Evolutionary conservation across 2,888 invertebrate species (phyloP).

Genomic region (Netelia virgata): DNA sequence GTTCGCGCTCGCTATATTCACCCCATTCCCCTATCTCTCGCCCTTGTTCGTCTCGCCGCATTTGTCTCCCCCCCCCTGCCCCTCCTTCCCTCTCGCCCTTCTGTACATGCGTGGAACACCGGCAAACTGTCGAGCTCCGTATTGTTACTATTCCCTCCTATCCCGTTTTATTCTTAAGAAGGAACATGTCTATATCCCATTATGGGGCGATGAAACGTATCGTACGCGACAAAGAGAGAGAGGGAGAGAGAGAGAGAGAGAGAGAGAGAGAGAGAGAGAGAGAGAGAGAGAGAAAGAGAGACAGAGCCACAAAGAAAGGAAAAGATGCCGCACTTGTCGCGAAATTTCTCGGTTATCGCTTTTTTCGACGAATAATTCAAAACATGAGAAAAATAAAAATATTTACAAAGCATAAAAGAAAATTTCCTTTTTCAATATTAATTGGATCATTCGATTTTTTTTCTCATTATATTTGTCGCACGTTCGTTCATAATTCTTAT

Average conservation of each 20-base stretch:
- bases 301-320: not conserved
- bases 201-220: too few species aligned
- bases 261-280: too few species aligned
- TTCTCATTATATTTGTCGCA: too few species aligned
- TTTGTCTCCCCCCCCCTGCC: not conserved
- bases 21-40: not conserved
- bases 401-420: too few species aligned
- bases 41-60: slow-evolving; percentile 2
- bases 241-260: not conserved
- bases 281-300: not conserved
- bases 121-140: not conserved
- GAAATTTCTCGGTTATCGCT: too few species aligned
- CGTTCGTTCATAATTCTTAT: too few species aligned
- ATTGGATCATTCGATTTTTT: too few species aligned
- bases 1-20: not conserved
- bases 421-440: too few species aligned
- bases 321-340: not conserved
- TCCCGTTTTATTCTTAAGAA: not conserved
- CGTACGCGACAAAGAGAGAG: not conserved
- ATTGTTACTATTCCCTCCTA: not conserved
- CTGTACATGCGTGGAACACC: slow-evolving; percentile 27
- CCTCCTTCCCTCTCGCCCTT: too few species aligned
- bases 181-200: not conserved
- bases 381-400: too few species aligned
- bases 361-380: too few species aligned